Conservation (phyloP, 2,797 vertebrate species). For the Ceyx erithaca region DNA sequence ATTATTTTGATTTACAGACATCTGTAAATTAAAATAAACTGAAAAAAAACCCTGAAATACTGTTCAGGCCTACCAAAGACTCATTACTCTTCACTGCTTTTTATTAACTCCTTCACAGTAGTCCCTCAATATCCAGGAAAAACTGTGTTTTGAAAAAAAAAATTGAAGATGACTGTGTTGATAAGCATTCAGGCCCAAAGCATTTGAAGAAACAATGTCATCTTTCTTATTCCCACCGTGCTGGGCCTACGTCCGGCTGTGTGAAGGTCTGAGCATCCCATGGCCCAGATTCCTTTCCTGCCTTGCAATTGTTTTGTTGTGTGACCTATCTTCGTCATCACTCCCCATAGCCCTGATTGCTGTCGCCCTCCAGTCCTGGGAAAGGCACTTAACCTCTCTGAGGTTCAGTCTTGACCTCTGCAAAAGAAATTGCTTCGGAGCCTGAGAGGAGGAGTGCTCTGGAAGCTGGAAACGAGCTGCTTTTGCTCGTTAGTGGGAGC, state of each 20-base stretch:
- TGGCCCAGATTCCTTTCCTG: conserved; percentile 61
- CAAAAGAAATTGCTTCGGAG: not conserved
- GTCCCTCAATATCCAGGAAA: not conserved
- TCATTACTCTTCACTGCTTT: not conserved
- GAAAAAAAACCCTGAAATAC: not conserved
- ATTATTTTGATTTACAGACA: not conserved
- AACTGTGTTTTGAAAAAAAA: not conserved
- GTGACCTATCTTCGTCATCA: conserved; percentile 39
- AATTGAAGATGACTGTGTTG: not conserved
- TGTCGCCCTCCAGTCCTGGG: not conserved
- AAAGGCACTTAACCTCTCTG: conserved; percentile 44
- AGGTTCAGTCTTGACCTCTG: conserved; percentile 38
- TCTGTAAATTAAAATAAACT: not conserved
- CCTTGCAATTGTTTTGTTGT: conserved; percentile 34
- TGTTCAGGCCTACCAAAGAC: not conserved
- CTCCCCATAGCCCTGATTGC: not conserved
- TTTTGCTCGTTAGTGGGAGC: not conserved
- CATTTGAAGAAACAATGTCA: conserved; percentile 25
- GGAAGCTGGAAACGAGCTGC: not conserved
- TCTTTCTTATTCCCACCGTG: conserved; percentile 18
- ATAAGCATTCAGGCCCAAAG: not conserved
- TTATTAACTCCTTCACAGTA: not conserved
- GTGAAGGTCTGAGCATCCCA: not conserved
- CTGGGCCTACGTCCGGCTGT: not conserved
- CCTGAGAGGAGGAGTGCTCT: not conserved